Evolutionary conservation across 2,888 invertebrate genomes (phyloP), one percentile per base, ranked within the genome.

Genomic region (Spisula solida): DNA sequence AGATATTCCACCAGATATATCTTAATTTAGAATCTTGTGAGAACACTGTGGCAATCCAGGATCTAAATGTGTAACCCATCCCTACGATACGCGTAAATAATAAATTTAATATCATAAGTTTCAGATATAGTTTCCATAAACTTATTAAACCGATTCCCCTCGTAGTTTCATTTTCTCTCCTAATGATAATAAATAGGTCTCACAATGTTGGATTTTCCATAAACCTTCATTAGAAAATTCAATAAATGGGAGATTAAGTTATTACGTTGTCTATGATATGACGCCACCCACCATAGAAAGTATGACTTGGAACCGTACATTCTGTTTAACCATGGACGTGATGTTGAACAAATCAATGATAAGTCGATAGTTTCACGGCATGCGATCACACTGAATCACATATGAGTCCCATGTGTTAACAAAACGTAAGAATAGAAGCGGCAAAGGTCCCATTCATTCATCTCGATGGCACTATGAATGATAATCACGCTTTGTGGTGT

Each of bases 291-390:
- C 75, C 34, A 20, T 16, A 14, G 75, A 75, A 75, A 31, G 6
- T 75, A 34, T 5, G 16, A 34, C 34, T 16, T 34, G 31, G 25
- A 31, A 31, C 75, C 31, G 75, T 75, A 31, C 5, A 75, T 75
- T 75, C 75, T 34, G 75, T 18, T 34, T 25, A 31, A 75, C 34
- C 16, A 75, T 34, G 75, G 31, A 34, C 34, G 1, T 31, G 14
- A 75, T 34, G 25, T 31, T 75, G 75, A 75, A 75, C 31, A 31
- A 75, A 75, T 75, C 34, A 31, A 75, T 75, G 31, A 75, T 75
- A 34, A 34, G 31, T 75, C 34, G 31, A 34, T 75, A 75, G 75
- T 75, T 31, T 16, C 75, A 29, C 31, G 34, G 75, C 31, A 20
- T 34, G 75, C 8, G 34, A 16, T 75, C 31, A 34, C 12, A 18